Evolutionary conservation across 1,140 invertebrate genomes (phyloP), one percentile per base, ranked within the genome.

Genomic region (Ylistrum balloti): DNA sequence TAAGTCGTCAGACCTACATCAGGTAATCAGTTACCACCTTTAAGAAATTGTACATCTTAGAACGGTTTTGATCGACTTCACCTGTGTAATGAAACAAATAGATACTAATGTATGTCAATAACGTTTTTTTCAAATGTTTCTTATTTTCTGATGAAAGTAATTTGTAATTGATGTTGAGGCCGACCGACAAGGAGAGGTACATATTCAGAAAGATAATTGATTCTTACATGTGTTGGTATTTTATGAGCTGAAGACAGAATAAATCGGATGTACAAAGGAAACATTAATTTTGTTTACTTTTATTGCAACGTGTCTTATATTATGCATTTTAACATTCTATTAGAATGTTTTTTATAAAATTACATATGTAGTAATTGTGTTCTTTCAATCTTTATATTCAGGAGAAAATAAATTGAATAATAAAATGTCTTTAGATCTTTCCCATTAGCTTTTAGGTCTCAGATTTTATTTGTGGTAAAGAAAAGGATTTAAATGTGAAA

Each of bases 21-120:
- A 74, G 22, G 56, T 74, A 74, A 74, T 74, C n/a, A 74, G 28
- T 3, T 74, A n/a, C 56, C 56, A 74, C n/a, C 56, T 74, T 74
- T 74, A 74, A 74, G 56, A 74, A 74, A 74, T 74, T 74, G 56
- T 74, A 74, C 56, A 74, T 74, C 56, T 74, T n/a, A 74, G 56
- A 74, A 28, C 2, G 28, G 56, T 1, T 74, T 74, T 74, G 56
- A 74, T 74, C 5, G 17, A 74, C 56, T 74, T 74, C 56, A 74
- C 56, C 56, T 74, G 56, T 74, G 22, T 74, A n/a, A 74, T n/a
- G 56, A 74, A 74, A 74, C n/a, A 74, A n/a, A 28, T 28, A 74
- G 56, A 5, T 28, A 74, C 56, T 28, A 28, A 74, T 74, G 56
- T 74, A 74, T 74, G n/a, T 74, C 56, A 74, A 74, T 74, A 74